phyloP scores from a whole-genome alignment of 92 coral and sea anemone species.

The Parazoanthus swiftii region DNA sequence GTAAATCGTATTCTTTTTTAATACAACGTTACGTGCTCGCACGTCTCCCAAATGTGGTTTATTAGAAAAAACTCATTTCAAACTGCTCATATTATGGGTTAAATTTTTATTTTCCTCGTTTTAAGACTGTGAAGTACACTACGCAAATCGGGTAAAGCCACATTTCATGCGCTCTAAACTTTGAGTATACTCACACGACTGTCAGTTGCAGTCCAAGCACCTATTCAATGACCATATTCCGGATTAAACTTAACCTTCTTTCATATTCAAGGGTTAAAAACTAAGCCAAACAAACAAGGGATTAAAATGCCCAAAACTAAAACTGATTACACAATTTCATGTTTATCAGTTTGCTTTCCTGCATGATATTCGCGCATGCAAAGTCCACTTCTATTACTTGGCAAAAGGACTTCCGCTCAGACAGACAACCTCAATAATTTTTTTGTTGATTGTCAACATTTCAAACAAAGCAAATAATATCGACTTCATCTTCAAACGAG shows the following conservation, averaged over 20 bases:
- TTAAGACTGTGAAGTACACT: too few species aligned
- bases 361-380: not conserved
- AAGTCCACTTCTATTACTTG: not conserved
- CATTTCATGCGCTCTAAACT: not conserved
- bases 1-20: not conserved
- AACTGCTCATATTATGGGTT: too few species aligned
- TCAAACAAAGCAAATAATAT: conserved; percentile 26
- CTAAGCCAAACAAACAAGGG: not conserved
- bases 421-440: conserved; percentile 8
- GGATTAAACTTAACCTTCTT: not conserved
- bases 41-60: not conserved
- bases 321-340: not conserved
- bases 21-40: conserved; percentile 12
- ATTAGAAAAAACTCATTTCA: too few species aligned
- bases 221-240: not conserved
- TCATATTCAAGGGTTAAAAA: not conserved
- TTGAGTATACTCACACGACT: not conserved
- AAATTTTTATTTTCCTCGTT: too few species aligned
- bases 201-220: not conserved
- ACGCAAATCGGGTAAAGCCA: not conserved
- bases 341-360: not conserved
- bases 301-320: not conserved
- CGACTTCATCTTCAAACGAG: conserved; percentile 32
- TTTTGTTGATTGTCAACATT: conserved; percentile 13
- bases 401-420: conserved; percentile 18